Evolutionary conservation across 2,888 invertebrate species (phyloP), one percentile per base, ranked within the genome.

Genomic region (Stenurella melanura): DNA sequence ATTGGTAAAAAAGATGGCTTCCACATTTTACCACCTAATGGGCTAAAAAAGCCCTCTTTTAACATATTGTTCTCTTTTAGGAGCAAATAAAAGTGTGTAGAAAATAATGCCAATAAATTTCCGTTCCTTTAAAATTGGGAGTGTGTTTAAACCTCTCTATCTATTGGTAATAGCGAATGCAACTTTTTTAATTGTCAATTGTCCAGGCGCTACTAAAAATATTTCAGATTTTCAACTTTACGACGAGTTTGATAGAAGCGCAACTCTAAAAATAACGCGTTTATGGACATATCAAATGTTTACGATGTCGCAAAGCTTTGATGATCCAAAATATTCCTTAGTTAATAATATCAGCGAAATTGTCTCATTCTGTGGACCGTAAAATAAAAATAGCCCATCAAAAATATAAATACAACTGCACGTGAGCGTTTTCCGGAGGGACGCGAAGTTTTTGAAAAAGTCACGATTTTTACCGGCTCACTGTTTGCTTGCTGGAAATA

Each of bases 321-420:
- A 63, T 17, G 63, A 38, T 63, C 63, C 21, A 63, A 34, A 63
- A 17, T 17, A 38, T 63, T 26, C 15, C 5, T n/a, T 0, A 50
- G 50, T 50, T 50, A n/a, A 50, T 50, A 63, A 30, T n/a, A 10
- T 11, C 18, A 4, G n/a, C 18, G 15, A 19, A 21, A 64, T 42
- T 64, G 18, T 64, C 42, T 42, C 42, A 18, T 64, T 64, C 19
- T 64, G 42, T 12, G 64, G 18, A 64, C 18, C 66, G 4, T 50
- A 21, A 66, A 42, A 66, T 42, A 42, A 66, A 66, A 66, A 66
- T 66, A 66, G 66, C 50, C 0, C 66, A 18, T 42, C 17, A 19
- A 38, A n/a, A 42, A 19, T 66, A 66, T 50, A 50, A 38, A 42
- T 50, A 66, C 50, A 26, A 34, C 6, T 11, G n/a, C 17, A 19